Base-by-base conservation (phyloP, 2,797 vertebrate genomes). In the Danio tinwini region DNA sequence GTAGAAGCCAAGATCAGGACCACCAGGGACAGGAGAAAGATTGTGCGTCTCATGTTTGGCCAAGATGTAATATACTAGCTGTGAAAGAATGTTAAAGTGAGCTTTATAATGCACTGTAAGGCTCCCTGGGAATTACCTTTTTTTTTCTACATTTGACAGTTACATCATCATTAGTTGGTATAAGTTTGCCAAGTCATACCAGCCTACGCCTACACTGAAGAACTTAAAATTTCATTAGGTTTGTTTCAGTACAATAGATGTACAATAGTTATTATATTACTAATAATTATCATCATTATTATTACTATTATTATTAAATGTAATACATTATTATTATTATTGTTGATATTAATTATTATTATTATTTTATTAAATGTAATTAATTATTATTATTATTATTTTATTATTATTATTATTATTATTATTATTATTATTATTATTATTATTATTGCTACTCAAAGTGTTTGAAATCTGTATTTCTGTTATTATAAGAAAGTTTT, bases 11-110 rank as follows among this genome's bases (percentile, higher is more conserved):
- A 49, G 44, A 50, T 59, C 16, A 78, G 5, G 11, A 78, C 19
- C 37, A 69, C 17, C 37, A 70, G 70, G 17, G 53, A 61, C 45
- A 78, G 17, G 4, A 78, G 37, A 40, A 52, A 59, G 16, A 78
- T 78, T 5, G 29, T 37, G 7, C 5, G 64, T 13, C 13, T 78
- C 76, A 77, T 77, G 19, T 47, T 58, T 68, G 42, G 50, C 6
- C 37, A 61, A 74, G 29, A 70, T 39, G 29, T 55, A 29, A 29
- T 29, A 69, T 4, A 47, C 10, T 21, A 50, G 11, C 37, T 17
- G 29, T 47, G 7, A 68, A 62, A 29, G 29, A 29, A 29, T 29
- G 4, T 17, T 6, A 52, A 53, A 45, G 53, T 19, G 37, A 55
- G 29, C 29, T 29, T 29, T 29, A 29, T 29, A 29, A 29, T 29